Percentiles rank a stretch among this genome's conserved stretches.
Evolutionary conservation across 1,140 invertebrate genomes (phyloP).

Genomic region (Andrena cerasifolii): DNA sequence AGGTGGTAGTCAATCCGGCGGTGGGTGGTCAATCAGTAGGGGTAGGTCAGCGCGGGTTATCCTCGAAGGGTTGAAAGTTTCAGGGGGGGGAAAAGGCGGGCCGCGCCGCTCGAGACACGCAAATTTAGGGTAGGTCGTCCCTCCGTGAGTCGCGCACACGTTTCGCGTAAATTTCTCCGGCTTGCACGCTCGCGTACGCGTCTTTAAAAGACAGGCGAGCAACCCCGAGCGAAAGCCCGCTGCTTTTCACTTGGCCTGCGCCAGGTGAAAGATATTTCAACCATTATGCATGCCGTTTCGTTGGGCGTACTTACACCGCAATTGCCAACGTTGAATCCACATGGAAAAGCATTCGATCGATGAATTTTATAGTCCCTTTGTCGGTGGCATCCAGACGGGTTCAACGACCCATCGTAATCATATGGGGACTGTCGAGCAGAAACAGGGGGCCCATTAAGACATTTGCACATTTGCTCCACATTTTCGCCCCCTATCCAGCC

Average conservation of each 20-base stretch:
- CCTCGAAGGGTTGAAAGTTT: conserved; percentile 78
- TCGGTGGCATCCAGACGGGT: background rate
- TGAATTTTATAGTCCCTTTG: too few relatives aligned
- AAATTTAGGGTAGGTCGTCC: conserved; percentile 80
- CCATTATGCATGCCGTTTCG: too few relatives aligned
- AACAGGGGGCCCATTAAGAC: too few relatives aligned
- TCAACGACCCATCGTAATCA: background rate
- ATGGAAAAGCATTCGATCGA: too few relatives aligned
- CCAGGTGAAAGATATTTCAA: too few relatives aligned
- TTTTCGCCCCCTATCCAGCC: conserved; percentile 3
- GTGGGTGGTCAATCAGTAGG: too few relatives aligned
- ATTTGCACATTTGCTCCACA: too few relatives aligned
- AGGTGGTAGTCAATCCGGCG: too few relatives aligned
- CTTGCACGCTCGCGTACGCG: conserved; percentile 7
- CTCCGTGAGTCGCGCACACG: conserved; percentile 54
- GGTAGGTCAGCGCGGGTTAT: conserved; percentile 79
- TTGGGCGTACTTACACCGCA: too few relatives aligned
- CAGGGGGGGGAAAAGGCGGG: conserved; percentile 71
- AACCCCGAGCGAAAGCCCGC: background rate
- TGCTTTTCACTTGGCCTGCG: background rate
- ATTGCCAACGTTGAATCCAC: too few relatives aligned
- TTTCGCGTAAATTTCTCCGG: conserved; percentile 41
- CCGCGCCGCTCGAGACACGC: conserved; percentile 76
- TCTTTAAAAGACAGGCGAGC: conserved; percentile 16
- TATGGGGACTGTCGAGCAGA: too few relatives aligned